phyloP scores from a whole-genome alignment of 2,113 vertebrate genomes.

The Rhinoptilus africanus region DNA sequence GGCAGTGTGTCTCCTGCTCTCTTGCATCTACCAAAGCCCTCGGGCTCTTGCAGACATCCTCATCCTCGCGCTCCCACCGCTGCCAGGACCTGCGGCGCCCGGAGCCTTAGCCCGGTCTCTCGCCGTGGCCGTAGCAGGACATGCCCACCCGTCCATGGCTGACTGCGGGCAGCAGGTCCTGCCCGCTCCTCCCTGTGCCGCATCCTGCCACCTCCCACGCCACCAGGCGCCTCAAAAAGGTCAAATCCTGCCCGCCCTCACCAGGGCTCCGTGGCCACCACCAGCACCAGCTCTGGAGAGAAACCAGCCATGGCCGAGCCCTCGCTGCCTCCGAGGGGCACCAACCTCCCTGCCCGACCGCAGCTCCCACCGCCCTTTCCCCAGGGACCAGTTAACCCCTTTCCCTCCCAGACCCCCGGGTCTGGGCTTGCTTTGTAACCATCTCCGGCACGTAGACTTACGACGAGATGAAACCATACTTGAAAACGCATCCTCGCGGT shows the following conservation, averaged over 20 bases:
- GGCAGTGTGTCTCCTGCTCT: background rate
- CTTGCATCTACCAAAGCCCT: background rate
- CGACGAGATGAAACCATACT: background rate
- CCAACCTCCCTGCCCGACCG: background rate
- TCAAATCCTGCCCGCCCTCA: background rate
- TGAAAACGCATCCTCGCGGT: background rate
- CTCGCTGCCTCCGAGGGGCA: accelerated
- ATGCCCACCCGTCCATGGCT: accelerated
- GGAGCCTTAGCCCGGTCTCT: background rate
- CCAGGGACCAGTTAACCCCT: background rate
- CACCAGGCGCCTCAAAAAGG: accelerated
- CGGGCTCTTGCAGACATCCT: background rate
- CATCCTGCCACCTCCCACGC: background rate
- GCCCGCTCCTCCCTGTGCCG: accelerated
- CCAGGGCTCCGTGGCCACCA: accelerated
- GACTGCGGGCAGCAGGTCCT: background rate
- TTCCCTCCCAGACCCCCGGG: accelerated
- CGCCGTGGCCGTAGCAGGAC: accelerated
- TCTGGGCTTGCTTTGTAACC: background rate
- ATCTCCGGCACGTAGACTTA: background rate
- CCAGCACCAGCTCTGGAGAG: accelerated
- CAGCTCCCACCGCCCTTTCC: background rate
- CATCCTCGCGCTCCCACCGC: accelerated
- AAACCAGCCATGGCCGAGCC: accelerated
- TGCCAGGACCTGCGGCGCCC: background rate